Evolutionary conservation across 2,888 invertebrate species (phyloP), one percentile per base, ranked within the genome.

Genomic region (Sipha maydis): DNA sequence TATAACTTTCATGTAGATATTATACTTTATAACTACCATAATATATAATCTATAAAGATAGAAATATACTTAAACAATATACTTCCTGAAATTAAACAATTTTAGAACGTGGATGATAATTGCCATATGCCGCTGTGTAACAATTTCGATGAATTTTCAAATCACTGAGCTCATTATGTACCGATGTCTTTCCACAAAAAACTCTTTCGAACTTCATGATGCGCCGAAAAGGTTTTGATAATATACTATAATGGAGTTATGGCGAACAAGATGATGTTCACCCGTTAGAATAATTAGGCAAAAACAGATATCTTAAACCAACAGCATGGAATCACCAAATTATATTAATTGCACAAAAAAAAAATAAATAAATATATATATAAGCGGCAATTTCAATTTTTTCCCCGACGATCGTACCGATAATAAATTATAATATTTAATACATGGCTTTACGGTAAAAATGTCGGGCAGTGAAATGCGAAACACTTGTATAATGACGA

Each of bases 401-500:
- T 61, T 21, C 9, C 7, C 61, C 61, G 7, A 7, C 25, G 61
- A 61, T 61, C 61, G 14, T 21, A 7, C 61, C 5, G 21, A 34
- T 75, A 38, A 38, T 38, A 75, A 38, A 75, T 75, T 25, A 38
- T 21, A 75, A 17, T 75, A 38, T 31, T n/a, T 48, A 48, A 54
- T 48, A 75, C 14, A 54, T 54, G 14, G 34, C 69, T 69, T 31
- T 31, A 76, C 11, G 8, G 19, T 3, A 77, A 85, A 48, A 67
- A 25, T 1, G 76, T 7, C 25, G 85, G 85, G 77, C 85, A 85
- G 77, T 77, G 77, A 78, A 85, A 85, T 9, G 8, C 41, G n/a
- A 77, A 85, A 85, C 77, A 85, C 85, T 77, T 85, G 85, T 85
- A 77, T 69, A 77, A 77, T 77, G 85, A 85, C 48, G 77, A 85